These are phyloP conservation scores for Cephus nigrinus DNA, from an alignment of 2,888 invertebrate genomes.

Conservation along the genomic window DNA sequence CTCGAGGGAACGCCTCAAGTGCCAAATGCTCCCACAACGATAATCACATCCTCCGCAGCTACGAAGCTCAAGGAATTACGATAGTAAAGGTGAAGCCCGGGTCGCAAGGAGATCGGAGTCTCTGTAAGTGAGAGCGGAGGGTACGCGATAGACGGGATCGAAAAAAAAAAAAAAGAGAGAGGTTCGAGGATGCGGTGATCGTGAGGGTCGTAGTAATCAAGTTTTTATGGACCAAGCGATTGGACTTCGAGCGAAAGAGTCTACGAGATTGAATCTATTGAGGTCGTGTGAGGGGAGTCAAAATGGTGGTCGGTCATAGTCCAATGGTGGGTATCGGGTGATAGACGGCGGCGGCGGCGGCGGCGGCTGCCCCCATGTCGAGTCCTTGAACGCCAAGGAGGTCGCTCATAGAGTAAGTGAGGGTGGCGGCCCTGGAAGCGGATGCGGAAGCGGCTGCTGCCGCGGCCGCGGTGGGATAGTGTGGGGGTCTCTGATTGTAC, in stretches of 20 bases:
- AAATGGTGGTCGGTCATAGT: constrained; percentile 72
- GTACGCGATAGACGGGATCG: constrained; percentile 25
- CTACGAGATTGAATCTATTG: constrained; percentile 40
- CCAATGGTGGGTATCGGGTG: constrained; percentile 78
- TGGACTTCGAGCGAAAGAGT: too few species aligned
- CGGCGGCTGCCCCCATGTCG: constrained; percentile 68
- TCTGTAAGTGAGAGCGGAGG: constrained; percentile 23
- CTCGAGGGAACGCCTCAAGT: constrained; percentile 45
- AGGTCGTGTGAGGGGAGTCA: constrained; percentile 60
- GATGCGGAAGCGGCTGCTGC: constrained; percentile 60
- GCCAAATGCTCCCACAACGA: constrained; percentile 36
- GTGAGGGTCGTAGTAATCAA: neutral
- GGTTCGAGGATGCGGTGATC: constrained; percentile 10
- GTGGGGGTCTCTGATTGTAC: constrained; percentile 67
- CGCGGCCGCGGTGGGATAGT: constrained; percentile 63
- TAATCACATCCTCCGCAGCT: too few species aligned
- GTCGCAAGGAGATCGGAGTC: constrained; percentile 10
- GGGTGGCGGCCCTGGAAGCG: constrained; percentile 67
- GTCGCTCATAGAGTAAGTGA: constrained; percentile 78
- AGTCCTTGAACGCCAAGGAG: constrained; percentile 78
- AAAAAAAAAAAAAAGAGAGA: neutral
- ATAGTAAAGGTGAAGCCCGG: too few species aligned
- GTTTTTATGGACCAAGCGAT: too few species aligned
- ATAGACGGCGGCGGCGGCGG: constrained; percentile 70
- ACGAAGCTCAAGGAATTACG: too few species aligned